Evolutionary conservation across 2,888 invertebrate genomes (phyloP).

Genomic region (Boloria euphrosyne): DNA sequence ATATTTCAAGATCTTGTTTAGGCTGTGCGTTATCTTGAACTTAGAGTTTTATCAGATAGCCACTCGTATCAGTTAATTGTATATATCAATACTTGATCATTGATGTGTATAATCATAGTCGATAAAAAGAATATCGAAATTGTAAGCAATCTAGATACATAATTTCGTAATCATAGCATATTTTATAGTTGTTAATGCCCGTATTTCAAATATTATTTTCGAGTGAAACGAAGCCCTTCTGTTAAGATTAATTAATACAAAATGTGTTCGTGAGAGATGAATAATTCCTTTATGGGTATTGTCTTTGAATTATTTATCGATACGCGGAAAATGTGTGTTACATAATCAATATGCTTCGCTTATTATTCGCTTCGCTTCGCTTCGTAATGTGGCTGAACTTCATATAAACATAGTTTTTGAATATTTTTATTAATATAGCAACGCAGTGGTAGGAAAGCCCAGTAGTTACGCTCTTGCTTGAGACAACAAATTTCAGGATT

Average conservation of each 20-base stretch:
- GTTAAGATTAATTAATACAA: slow-evolving; percentile 26
- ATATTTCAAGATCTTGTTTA: no score
- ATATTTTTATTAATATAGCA: no score
- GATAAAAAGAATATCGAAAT: background rate
- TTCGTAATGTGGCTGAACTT: background rate
- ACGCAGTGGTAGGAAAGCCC: no score
- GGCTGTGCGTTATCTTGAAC: no score
- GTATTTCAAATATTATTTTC: slow-evolving; percentile 2
- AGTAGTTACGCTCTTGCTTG: no score
- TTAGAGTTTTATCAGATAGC: no score
- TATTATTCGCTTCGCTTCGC: no score
- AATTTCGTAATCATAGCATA: background rate
- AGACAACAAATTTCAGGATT: no score
- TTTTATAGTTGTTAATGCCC: background rate
- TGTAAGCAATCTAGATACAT: background rate
- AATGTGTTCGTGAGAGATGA: slow-evolving; percentile 27
- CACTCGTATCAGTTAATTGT: no score
- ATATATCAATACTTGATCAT: no score
- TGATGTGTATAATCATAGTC: no score
- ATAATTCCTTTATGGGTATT: slow-evolving; percentile 29
- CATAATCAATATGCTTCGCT: slow-evolving; percentile 22
- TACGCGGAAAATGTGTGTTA: slow-evolving; percentile 29
- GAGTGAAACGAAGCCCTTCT: slow-evolving; percentile 13
- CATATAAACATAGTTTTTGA: no score
- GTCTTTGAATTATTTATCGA: slow-evolving; percentile 31